These are phyloP conservation scores for Frieseomelitta varia DNA, from an alignment of 1,140 invertebrate species.

Conservation along the genomic window DNA sequence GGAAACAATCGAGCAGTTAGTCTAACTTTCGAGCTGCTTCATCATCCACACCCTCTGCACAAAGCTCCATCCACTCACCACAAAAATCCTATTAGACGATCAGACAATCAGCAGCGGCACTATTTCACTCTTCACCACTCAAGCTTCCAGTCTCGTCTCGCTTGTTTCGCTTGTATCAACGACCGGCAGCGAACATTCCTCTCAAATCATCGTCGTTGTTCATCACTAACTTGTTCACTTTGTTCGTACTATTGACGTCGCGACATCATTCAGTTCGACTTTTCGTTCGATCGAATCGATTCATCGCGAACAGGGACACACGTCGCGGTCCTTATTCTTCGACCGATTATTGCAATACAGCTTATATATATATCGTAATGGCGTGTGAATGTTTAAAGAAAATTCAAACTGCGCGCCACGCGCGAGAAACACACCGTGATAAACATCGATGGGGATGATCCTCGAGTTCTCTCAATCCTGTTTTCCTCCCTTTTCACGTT, in stretches of 20 bases:
- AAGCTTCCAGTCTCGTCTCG: background rate
- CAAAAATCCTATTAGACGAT: constrained; percentile 8
- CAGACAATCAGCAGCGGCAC: constrained; percentile 3
- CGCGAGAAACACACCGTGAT: background rate
- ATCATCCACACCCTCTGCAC: background rate
- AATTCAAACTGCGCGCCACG: background rate
- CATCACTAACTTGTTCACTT: constrained; percentile 6
- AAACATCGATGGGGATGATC: background rate
- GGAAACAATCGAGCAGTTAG: background rate
- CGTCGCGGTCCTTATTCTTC: background rate
- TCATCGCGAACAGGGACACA: background rate
- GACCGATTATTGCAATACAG: background rate
- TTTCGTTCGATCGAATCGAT: background rate
- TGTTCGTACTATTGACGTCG: no score
- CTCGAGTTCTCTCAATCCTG: background rate
- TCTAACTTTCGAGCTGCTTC: background rate
- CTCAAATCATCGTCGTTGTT: constrained; percentile 1
- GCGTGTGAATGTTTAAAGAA: background rate
- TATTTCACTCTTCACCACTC: background rate
- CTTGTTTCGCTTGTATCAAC: background rate
- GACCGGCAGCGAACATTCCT: background rate
- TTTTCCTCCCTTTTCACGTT: background rate
- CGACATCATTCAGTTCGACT: no score
- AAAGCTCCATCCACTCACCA: constrained; percentile 9
- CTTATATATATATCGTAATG: background rate